Evolutionary conservation across 2,888 invertebrate genomes (phyloP).

Genomic region (Caenorhabditis panamensis): DNA sequence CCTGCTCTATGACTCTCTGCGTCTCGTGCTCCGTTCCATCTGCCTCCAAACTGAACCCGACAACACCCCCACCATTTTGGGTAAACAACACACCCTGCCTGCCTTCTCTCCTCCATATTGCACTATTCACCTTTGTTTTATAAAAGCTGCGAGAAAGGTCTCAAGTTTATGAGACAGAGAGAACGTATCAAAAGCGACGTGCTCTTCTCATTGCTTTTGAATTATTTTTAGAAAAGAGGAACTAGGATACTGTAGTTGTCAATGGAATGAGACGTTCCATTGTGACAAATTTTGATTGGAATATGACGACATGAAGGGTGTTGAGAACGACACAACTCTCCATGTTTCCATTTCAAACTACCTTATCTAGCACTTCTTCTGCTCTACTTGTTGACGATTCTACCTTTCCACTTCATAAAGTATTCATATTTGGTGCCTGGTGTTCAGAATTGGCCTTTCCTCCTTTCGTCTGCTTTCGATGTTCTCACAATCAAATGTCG

Average conservation of each 20-base stretch:
- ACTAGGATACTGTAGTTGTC: background rate
- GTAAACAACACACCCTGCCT: constrained; percentile 30
- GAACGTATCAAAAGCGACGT: background rate
- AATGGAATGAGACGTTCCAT: background rate
- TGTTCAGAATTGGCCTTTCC: too few relatives aligned
- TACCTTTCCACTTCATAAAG: background rate
- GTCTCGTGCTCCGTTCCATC: constrained; percentile 1
- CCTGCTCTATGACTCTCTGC: background rate
- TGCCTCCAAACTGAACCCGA: constrained; percentile 4
- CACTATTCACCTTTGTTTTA: constrained; percentile 31
- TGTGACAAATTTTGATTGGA: background rate
- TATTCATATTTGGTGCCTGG: background rate
- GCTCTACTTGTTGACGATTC: background rate
- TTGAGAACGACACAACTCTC: too few relatives aligned
- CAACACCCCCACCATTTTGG: constrained; percentile 34
- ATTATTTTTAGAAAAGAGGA: background rate
- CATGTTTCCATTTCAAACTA: background rate
- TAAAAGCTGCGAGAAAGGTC: constrained; percentile 20
- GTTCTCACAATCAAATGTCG: background rate
- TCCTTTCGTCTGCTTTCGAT: background rate
- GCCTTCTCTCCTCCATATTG: constrained; percentile 13
- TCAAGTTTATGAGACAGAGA: background rate
- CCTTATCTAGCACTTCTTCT: background rate
- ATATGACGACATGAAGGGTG: background rate
- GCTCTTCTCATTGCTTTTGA: background rate